Conservation (phyloP, 2,797 vertebrate species). For the Gila robusta region DNA sequence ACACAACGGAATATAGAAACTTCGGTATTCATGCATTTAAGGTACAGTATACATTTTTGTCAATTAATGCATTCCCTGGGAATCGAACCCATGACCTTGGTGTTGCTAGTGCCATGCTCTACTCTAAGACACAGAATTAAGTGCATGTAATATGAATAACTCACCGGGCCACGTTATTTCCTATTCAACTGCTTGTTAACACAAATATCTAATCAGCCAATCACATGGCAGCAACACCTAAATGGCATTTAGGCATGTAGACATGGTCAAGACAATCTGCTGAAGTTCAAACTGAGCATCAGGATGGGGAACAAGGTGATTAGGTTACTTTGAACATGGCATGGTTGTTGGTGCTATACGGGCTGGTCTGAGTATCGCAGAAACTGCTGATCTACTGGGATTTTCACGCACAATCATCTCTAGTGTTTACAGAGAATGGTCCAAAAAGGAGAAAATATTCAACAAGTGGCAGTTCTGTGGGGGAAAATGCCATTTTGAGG, state of each 20-base stretch:
- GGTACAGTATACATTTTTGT: not conserved
- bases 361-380: not conserved
- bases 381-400: too few relatives aligned
- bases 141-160: too few relatives aligned
- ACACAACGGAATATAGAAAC: not conserved
- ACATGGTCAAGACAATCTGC: too few relatives aligned
- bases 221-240: too few relatives aligned
- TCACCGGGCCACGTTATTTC: not conserved
- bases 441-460: too few relatives aligned
- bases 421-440: too few relatives aligned
- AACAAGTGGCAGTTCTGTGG: too few relatives aligned
- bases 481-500: constrained; percentile 49
- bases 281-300: too few relatives aligned
- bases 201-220: not conserved
- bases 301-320: not conserved
- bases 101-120: too few relatives aligned
- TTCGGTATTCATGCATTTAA: not conserved
- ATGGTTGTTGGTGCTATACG: not conserved
- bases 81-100: not conserved
- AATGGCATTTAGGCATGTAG: too few relatives aligned
- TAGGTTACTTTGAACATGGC: not conserved
- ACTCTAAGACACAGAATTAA: too few relatives aligned
- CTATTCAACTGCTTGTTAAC: not conserved
- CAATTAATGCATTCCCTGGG: not conserved
- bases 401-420: too few relatives aligned